These are phyloP conservation scores for Acrocephalus kingi DNA, from an alignment of 2,113 vertebrate species.

Conservation along the genomic window DNA sequence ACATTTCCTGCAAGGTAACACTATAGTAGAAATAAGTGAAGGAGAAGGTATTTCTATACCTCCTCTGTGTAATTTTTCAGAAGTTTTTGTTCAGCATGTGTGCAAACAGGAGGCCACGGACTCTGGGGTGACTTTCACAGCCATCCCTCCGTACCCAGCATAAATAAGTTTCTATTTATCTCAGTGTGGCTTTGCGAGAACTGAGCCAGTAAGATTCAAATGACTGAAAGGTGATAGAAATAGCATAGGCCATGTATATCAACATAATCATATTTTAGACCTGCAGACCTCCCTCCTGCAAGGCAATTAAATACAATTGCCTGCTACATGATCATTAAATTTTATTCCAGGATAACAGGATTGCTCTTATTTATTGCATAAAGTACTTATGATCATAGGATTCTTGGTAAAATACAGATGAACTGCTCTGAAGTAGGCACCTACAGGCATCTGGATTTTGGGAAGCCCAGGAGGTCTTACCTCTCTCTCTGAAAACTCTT, in stretches of 20 bases:
- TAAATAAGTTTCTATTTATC: background rate
- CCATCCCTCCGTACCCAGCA: fast-evolving
- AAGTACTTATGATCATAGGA: background rate
- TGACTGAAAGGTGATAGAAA: background rate
- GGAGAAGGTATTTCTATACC: background rate
- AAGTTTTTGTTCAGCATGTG: background rate
- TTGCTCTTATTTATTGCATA: background rate
- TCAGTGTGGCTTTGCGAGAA: background rate
- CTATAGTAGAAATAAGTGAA: background rate
- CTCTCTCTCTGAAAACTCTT: background rate
- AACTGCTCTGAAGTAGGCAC: background rate
- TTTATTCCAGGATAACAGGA: background rate
- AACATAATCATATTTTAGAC: background rate
- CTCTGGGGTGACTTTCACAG: background rate
- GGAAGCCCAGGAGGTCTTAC: background rate
- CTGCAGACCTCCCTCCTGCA: background rate
- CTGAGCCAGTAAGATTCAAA: background rate
- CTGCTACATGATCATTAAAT: background rate
- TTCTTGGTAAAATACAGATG: background rate
- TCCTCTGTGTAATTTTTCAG: background rate
- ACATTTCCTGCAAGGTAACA: background rate
- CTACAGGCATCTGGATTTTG: background rate
- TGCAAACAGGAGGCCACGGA: background rate
- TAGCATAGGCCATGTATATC: background rate
- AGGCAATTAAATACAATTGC: background rate